Evolutionary conservation across 2,888 invertebrate genomes (phyloP), one percentile per base, ranked within the genome.

Genomic region (Acrobasis consociella): DNA sequence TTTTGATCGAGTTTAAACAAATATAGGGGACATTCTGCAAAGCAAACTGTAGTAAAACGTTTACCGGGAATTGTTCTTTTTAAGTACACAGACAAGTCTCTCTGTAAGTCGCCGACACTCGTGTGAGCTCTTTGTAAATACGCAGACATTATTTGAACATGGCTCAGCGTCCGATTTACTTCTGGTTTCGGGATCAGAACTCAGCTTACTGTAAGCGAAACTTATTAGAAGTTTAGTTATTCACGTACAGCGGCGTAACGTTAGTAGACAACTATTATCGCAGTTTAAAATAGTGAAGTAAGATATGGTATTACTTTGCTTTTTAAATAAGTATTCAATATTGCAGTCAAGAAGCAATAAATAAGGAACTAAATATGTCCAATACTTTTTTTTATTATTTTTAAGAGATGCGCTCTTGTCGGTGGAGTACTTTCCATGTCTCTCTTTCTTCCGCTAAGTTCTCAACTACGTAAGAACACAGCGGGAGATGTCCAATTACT

Each of bases 41-140:
- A 72, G 67, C 69, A 72, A 75, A 72, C 73, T 75, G 77, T 77
- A 77, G 76, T 78, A 76, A 80, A 85, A 80, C 81, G 80, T 82
- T 85, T 82, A 77, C 75, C 74, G 72, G 72, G 80, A 80, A 81
- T 79, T 82, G 81, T 81, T 83, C 81, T 84, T 83, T 83, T 83
- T 78, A 76, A 80, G 78, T 78, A 81, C 76, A 82, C 81, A 81
- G 71, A 70, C 69, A 72, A 75, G 69, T 76, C 74, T 76, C 78
- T 76, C 72, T 69, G 78, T 72, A 78, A 81, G 78, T 80, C 79
- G 78, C 75, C 80, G 82, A 75, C 79, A 74, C 73, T 72, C 69
- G 73, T 72, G 77, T 79, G 76, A 79, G 84, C 78, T 81, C 78
- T 80, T 75, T 78, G 82, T 82, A 84, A 82, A 85, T 82, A 85